phyloP scores from a whole-genome alignment of 2,113 vertebrate genomes.

The Ursus arctos region DNA sequence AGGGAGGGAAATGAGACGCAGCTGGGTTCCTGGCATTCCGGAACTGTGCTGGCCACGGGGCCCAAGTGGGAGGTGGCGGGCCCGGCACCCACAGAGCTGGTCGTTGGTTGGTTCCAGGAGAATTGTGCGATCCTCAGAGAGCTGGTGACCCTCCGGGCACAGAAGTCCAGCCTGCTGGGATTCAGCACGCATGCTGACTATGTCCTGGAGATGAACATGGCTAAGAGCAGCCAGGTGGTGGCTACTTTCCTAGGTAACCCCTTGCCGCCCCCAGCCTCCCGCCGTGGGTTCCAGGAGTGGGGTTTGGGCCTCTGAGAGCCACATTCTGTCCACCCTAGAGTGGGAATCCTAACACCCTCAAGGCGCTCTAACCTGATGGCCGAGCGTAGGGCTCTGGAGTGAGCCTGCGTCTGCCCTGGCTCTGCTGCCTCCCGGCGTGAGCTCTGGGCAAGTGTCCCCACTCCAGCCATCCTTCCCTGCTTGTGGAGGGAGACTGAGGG shows the following conservation, averaged over 20 bases:
- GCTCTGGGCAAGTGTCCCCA: background rate
- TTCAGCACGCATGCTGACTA: slow-evolving; percentile 96
- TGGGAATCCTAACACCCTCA: background rate
- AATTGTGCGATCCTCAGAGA: slow-evolving; percentile 96
- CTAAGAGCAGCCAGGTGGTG: slow-evolving; percentile 92
- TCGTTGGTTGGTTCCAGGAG: slow-evolving; percentile 86
- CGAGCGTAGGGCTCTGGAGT: background rate
- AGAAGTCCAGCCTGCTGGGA: slow-evolving; percentile 93
- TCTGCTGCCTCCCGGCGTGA: background rate
- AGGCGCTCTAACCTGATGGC: background rate
- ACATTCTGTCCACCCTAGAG: background rate
- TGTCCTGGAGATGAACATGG: slow-evolving; percentile 99
- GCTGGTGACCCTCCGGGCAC: slow-evolving; percentile 93
- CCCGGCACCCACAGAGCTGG: fast-evolving
- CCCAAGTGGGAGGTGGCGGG: background rate
- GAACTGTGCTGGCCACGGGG: too few species aligned
- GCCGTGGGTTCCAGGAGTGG: fast-evolving
- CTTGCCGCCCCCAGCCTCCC: fast-evolving
- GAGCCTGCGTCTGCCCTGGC: background rate
- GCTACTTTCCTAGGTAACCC: slow-evolving; percentile 93
- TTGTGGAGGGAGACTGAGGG: background rate
- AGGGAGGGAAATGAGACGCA: fast-evolving
- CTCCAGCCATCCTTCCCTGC: too few species aligned
- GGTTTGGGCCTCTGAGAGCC: background rate
- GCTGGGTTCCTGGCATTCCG: background rate